Conservation (phyloP, 2,797 vertebrate species). For the Hippopotamyrus pictus region DNA sequence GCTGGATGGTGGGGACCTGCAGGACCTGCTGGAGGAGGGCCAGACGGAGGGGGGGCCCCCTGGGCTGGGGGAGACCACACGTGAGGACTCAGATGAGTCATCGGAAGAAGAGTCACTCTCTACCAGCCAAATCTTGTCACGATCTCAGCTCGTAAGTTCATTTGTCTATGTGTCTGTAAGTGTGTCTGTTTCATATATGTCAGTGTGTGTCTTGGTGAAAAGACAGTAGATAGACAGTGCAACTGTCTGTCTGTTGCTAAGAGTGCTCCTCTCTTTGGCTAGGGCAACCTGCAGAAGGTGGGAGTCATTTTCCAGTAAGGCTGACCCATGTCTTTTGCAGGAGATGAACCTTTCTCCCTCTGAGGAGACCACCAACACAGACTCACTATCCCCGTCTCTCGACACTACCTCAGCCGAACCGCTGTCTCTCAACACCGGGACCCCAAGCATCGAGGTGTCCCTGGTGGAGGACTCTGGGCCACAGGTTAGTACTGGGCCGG, state of each 20-base stretch:
- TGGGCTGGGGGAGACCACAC: conserved; percentile 80
- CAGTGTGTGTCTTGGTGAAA: background rate
- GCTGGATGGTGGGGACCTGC: conserved; percentile 93
- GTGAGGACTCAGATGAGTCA: conserved; percentile 87
- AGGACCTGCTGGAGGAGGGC: conserved; percentile 84
- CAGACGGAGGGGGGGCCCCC: conserved; percentile 90
- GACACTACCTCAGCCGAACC: conserved; percentile 73
- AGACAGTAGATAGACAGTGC: background rate
- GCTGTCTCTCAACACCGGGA: conserved; percentile 69
- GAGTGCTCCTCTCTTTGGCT: background rate
- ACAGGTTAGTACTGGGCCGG: conserved; percentile 70
- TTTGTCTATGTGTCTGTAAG: background rate
- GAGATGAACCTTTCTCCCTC: conserved; percentile 92
- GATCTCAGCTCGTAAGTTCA: conserved; percentile 66
- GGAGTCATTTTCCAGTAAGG: background rate
- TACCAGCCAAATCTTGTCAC: conserved; percentile 87
- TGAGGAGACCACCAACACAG: conserved; percentile 83
- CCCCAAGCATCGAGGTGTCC: conserved; percentile 70
- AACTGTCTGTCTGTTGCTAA: background rate
- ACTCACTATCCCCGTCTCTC: conserved; percentile 78
- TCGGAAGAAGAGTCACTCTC: conserved; percentile 89
- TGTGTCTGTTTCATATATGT: background rate
- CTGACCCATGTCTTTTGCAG: conserved; percentile 56
- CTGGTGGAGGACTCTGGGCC: conserved; percentile 74
- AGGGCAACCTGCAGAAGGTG: background rate